phyloP scores from a whole-genome alignment of 2,797 vertebrate species.

The Oryzias sinensis region DNA sequence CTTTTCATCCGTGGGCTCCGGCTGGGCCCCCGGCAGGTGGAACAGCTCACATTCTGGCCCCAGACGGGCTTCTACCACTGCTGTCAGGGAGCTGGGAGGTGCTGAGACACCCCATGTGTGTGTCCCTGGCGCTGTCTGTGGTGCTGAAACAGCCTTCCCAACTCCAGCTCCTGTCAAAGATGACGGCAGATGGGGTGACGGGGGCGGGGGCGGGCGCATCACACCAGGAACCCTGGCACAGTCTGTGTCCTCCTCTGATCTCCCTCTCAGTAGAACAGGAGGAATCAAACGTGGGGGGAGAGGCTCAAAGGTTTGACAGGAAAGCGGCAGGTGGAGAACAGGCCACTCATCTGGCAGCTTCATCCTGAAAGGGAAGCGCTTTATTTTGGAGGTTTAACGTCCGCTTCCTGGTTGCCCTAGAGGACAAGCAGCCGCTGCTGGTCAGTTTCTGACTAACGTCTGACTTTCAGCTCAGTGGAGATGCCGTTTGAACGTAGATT shows the following conservation, averaged over 20 bases:
- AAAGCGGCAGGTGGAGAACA: constrained; percentile 38
- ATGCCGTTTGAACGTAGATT: too few species aligned
- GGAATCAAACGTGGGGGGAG: constrained; percentile 15
- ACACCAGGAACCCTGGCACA: constrained; percentile 25
- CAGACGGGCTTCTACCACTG: constrained; percentile 16
- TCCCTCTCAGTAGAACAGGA: constrained; percentile 28
- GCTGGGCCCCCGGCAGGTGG: constrained; percentile 16
- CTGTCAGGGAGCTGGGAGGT: constrained; percentile 22
- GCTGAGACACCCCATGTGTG: constrained; percentile 12
- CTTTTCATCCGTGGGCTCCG: neutral
- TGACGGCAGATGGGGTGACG: constrained; percentile 26
- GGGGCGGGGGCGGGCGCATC: constrained; percentile 31
- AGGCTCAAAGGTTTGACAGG: constrained; percentile 40
- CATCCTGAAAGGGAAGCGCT: constrained; percentile 7
- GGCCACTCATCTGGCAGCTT: constrained; percentile 32
- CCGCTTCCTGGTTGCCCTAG: neutral
- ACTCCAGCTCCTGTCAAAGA: constrained; percentile 32
- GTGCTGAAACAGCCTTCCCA: constrained; percentile 32
- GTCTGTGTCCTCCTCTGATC: neutral
- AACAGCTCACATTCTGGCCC: constrained; percentile 27
- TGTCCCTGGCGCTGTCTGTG: neutral
- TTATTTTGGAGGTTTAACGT: constrained; percentile 14
- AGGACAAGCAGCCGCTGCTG: neutral
- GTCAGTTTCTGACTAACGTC: constrained; percentile 8
- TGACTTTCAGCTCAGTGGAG: neutral